Conservation (phyloP, 2,113 vertebrate species). For the Setophaga kirtlandii region DNA sequence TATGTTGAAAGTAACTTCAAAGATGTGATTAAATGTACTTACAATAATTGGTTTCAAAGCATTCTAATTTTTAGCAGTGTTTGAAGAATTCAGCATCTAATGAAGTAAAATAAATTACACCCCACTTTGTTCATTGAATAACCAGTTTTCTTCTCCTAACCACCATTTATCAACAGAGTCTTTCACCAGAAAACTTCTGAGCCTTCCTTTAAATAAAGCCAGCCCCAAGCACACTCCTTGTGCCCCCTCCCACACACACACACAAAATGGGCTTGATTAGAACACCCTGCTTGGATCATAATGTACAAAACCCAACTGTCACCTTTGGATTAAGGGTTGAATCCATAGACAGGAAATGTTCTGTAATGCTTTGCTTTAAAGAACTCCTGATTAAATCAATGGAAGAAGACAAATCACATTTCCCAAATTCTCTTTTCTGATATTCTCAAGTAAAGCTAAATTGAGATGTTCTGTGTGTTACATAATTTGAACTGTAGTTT, state of each 20-base stretch:
- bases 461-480: rapidly evolving
- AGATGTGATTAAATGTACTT: conserved; percentile 74
- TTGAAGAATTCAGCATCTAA: conserved; percentile 73
- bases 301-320: not conserved
- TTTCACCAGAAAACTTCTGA: conserved; percentile 47
- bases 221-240: not conserved
- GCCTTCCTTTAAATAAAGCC: not conserved
- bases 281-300: not conserved
- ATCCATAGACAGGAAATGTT: not conserved
- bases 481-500: not conserved
- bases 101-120: conserved; percentile 76
- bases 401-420: not conserved
- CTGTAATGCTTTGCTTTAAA: not conserved
- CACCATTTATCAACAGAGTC: conserved; percentile 67
- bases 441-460: not conserved
- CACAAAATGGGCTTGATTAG: not conserved
- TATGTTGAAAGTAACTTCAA: conserved; percentile 61
- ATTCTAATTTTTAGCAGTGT: conserved; percentile 59
- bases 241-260: not conserved
- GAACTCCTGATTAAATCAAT: not conserved
- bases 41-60: conserved; percentile 71
- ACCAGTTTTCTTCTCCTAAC: conserved; percentile 65
- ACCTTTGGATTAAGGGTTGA: not conserved
- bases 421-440: not conserved
- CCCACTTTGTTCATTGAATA: conserved; percentile 69